Percentiles rank a stretch among this genome's conserved stretches.
These are phyloP conservation scores for Heteromyza rotundicornis DNA, from an alignment of 2,888 invertebrate species.

Conservation along the genomic window DNA sequence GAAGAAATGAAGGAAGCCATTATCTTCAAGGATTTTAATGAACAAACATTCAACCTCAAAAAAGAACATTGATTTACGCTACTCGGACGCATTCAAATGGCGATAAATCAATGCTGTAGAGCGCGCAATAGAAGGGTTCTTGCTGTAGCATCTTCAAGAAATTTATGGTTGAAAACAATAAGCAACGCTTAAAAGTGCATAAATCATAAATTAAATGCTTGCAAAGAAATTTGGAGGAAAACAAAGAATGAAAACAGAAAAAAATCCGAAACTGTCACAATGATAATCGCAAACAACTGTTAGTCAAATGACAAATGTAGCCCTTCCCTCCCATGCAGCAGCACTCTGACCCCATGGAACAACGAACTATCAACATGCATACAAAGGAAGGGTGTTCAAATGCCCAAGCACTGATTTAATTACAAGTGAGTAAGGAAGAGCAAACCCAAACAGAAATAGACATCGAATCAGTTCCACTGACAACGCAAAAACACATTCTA, in stretches of 20 bases:
- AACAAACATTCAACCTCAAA: neutral
- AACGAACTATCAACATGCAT: neutral
- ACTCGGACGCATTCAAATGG: conserved; percentile 11
- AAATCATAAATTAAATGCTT: conserved; percentile 46
- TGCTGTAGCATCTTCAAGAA: conserved; percentile 27
- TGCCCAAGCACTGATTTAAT: conserved; percentile 38
- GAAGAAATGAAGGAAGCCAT: neutral
- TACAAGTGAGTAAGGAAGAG: conserved; percentile 22
- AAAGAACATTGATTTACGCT: conserved; percentile 13
- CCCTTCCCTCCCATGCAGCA: neutral
- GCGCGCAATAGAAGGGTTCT: neutral
- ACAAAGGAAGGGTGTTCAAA: conserved; percentile 34
- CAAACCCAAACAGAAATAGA: conserved; percentile 28
- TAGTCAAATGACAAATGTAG: conserved; percentile 51
- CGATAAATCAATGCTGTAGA: conserved; percentile 3
- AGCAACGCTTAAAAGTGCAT: conserved; percentile 58
- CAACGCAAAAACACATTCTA: conserved; percentile 52
- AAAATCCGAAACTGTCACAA: conserved; percentile 46
- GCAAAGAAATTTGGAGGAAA: conserved; percentile 29
- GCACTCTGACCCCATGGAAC: neutral
- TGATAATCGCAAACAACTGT: conserved; percentile 60
- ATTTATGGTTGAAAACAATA: conserved; percentile 56
- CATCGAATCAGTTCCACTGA: conserved; percentile 38
- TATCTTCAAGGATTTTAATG: neutral
- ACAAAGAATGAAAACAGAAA: conserved; percentile 20